Evolutionary conservation across 2,888 invertebrate species (phyloP).

Genomic region (Meteorus colon): DNA sequence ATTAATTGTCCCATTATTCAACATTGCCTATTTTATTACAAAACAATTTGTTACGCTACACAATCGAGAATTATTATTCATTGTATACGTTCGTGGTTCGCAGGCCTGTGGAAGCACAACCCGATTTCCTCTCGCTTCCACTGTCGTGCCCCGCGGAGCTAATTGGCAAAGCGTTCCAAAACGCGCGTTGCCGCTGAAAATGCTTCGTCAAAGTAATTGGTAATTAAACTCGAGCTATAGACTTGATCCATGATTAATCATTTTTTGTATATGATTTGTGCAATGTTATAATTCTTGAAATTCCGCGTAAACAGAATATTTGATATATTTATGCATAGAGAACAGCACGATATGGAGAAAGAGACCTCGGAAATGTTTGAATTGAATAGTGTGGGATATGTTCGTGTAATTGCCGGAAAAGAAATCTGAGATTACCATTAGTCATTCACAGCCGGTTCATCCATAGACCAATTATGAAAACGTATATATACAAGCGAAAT

Average conservation of each 20-base stretch:
- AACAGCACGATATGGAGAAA: too few species aligned
- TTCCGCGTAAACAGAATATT: background rate
- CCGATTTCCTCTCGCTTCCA: constrained; percentile 8
- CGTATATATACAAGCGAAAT: too few species aligned
- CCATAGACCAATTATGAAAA: too few species aligned
- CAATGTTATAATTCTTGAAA: background rate
- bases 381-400: too few species aligned
- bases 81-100: constrained; percentile 26
- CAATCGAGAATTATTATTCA: constrained; percentile 26
- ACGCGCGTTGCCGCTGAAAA: background rate
- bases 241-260: constrained; percentile 17
- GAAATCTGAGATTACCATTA: too few species aligned
- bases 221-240: constrained; percentile 19
- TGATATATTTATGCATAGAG: background rate
- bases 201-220: constrained; percentile 26
- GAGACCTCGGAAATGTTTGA: too few species aligned
- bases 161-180: constrained; percentile 29
- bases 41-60: background rate
- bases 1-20: constrained; percentile 16
- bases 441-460: too few species aligned
- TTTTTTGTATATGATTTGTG: background rate
- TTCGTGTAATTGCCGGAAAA: too few species aligned
- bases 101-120: constrained; percentile 10
- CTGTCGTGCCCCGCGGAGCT: background rate
- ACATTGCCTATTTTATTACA: constrained; percentile 10